Conservation (phyloP, 2,113 vertebrate species). For the Calypte anna region DNA sequence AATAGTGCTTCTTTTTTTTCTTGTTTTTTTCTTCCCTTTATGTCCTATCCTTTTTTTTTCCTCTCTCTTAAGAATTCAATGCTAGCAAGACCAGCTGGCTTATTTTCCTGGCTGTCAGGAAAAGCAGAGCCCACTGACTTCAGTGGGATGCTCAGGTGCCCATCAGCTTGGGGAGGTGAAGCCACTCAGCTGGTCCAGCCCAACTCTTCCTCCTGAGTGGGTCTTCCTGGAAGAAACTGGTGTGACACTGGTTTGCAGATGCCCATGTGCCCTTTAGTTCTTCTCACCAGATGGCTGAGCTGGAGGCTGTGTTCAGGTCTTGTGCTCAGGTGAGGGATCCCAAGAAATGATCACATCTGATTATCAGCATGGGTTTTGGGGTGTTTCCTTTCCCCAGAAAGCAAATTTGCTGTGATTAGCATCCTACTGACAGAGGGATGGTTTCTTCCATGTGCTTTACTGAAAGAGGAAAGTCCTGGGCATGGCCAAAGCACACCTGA, state of each 20-base stretch:
- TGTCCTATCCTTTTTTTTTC: not conserved
- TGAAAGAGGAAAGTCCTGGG: not conserved
- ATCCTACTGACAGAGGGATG: not conserved
- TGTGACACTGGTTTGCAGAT: not conserved
- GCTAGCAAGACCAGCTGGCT: not conserved
- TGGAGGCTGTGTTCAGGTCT: not conserved
- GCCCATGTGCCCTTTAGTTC: not conserved
- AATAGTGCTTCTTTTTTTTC: not conserved
- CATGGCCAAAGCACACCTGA: not conserved
- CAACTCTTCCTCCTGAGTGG: not conserved
- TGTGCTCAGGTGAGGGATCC: not conserved
- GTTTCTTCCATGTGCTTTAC: not conserved
- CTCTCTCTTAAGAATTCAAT: not conserved
- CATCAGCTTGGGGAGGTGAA: rapidly evolving
- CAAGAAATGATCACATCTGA: rapidly evolving
- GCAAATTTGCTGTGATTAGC: not conserved
- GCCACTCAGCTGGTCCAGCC: not conserved
- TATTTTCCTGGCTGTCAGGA: not conserved
- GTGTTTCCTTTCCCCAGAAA: not conserved
- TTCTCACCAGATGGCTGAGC: not conserved
- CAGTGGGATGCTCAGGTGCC: not conserved
- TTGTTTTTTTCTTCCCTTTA: not conserved
- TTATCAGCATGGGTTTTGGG: not conserved
- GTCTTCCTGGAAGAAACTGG: not conserved
- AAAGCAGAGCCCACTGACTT: not conserved